phyloP scores from a whole-genome alignment of 2,113 vertebrate genomes.

The Grammomys surdaster region DNA sequence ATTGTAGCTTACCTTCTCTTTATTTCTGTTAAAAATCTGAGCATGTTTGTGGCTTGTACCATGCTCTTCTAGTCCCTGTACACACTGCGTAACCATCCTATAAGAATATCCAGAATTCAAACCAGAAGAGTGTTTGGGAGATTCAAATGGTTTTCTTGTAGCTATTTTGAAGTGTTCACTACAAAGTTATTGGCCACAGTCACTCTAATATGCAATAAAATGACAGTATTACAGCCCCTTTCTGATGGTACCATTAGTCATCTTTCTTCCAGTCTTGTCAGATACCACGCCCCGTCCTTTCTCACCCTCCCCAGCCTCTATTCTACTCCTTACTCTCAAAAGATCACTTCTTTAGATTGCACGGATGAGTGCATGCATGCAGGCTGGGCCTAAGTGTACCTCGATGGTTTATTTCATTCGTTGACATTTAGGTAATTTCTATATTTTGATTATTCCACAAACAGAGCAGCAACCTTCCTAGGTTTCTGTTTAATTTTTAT shows the following conservation, averaged over 20 bases:
- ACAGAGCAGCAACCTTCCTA: no score
- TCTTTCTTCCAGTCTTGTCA: not conserved
- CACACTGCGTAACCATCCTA: not conserved
- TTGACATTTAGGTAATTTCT: not conserved
- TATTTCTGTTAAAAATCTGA: not conserved
- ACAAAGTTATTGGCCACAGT: not conserved
- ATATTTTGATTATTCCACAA: not conserved
- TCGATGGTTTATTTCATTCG: not conserved
- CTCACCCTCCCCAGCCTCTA: no score
- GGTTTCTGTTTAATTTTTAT: not conserved
- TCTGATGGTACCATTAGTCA: not conserved
- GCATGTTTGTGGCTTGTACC: not conserved
- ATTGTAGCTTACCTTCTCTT: not conserved
- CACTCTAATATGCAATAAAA: not conserved
- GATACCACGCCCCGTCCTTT: not conserved
- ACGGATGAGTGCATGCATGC: not conserved
- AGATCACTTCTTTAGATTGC: not conserved
- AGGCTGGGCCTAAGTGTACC: not conserved
- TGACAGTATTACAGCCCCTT: not conserved
- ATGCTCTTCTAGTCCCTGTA: no score
- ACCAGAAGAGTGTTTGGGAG: no score
- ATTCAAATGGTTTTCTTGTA: not conserved
- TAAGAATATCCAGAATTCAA: not conserved
- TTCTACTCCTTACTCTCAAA: not conserved
- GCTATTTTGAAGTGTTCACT: not conserved